Base-by-base conservation (phyloP, 2,888 invertebrate species). In the Barypeithes pellucidus region DNA sequence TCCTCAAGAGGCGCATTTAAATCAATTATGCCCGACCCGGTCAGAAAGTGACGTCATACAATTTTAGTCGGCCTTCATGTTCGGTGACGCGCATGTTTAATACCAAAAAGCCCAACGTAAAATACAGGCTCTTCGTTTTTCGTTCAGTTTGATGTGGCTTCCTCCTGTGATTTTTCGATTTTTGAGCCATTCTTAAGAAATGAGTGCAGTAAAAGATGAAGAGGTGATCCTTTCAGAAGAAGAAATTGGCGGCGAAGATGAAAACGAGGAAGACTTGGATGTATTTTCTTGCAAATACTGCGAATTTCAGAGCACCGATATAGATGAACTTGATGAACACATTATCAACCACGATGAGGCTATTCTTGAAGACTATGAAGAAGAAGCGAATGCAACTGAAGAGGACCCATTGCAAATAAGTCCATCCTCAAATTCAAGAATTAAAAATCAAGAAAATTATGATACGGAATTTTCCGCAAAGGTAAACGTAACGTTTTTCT, bases 251-350 rank as follows among this genome's bases (percentile, higher is more conserved):
- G 52, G 11, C 24, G 47, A 50, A 52, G 60, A 36, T 18, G 68
- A 68, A 3, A 45, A 62, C 12, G 60, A 50, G 4, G 62, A 45
- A 43, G 67, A 29, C 20, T 50, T 62, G 18, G 76, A 76, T 24
- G 24, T 63, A 16, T 73, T 77, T 57, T 60, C 62, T n/a, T 78
- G 78, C 66, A 73, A 76, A 62, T 70, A 75, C 50, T 79, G 79
- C 29, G 65, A 76, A 16, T 79, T 72, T 57, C 67, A 73, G 71
- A 76, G 76, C 5, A 61, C 66, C 20, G 76, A 75, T 54, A 71
- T 78, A 24, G 79, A 79, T 66, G 77, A 77, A 39, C 72, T 79
- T 43, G 79, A 79, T 33, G 77, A 77, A 8, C 79, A 79, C 47
- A 77, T 79, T 22, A 43, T 76, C 14, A 75, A 45, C 39, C 79